A percentile compares a stretch with the other conserved stretches of the same genome.
These are phyloP conservation scores for Tenthredo scrophulariae DNA, from an alignment of 2,888 invertebrate genomes.

Conservation along the genomic window DNA sequence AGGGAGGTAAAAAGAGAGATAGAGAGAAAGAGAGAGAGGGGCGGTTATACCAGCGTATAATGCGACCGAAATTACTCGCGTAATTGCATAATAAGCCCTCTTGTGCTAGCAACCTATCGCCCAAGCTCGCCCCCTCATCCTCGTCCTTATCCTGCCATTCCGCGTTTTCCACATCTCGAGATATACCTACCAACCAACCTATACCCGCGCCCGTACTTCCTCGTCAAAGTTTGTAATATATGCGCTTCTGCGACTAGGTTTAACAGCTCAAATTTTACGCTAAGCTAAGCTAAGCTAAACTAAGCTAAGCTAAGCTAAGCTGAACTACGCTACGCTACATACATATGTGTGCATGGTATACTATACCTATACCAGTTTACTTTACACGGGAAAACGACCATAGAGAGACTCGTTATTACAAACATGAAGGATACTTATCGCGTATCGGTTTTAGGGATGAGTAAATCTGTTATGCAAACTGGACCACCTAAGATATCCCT, in stretches of 20 bases:
- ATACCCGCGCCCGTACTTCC: not conserved
- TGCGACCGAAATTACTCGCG: conserved; percentile 71
- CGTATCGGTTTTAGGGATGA: not conserved
- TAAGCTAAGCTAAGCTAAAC: not conserved
- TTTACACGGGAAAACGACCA: not conserved
- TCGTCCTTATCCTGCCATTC: not conserved
- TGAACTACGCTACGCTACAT: not conserved
- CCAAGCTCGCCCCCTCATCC: not conserved
- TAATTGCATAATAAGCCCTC: conserved; percentile 75
- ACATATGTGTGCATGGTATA: not conserved
- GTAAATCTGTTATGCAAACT: conserved; percentile 45
- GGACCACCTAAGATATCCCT: conserved; percentile 45
- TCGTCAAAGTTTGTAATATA: conserved; percentile 25
- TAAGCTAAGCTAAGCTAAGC: not conserved
- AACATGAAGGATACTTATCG: conserved; percentile 11
- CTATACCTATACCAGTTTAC: not conserved
- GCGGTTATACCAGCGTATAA: conserved; percentile 59
- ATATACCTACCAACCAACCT: not conserved
- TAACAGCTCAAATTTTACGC: not conserved
- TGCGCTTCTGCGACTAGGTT: not conserved
- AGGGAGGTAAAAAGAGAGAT: conserved; percentile 20
- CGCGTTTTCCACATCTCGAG: conserved; percentile 9
- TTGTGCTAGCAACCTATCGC: conserved; percentile 62
- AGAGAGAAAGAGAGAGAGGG: conserved; percentile 1
- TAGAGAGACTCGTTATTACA: conserved; percentile 21